phyloP scores from a whole-genome alignment of 2,797 vertebrate species.

The Miopithecus talapoin region DNA sequence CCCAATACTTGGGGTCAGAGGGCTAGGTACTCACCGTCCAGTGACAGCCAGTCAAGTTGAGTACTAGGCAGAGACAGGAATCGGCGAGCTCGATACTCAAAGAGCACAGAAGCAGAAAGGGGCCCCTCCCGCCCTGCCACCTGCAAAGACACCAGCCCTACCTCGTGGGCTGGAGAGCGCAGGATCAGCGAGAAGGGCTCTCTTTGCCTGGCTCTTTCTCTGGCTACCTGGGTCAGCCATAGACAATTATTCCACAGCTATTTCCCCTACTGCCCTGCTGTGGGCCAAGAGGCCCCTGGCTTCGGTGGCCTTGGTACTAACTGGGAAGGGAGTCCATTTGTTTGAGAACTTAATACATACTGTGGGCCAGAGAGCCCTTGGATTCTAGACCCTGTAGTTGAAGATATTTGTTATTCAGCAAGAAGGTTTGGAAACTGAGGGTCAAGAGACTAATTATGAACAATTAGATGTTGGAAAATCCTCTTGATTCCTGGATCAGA shows the following conservation, averaged over 20 bases:
- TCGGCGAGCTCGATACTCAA: slow-evolving; percentile 93
- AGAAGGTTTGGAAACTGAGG: background rate
- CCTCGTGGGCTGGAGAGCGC: slow-evolving; percentile 88
- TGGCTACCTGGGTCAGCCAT: background rate
- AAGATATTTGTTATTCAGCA: background rate
- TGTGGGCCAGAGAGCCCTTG: background rate
- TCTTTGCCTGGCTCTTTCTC: background rate
- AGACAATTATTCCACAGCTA: background rate
- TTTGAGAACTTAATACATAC: background rate
- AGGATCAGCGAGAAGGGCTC: background rate
- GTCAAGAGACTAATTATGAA: background rate
- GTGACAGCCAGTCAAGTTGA: slow-evolving; percentile 93
- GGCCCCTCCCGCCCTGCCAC: slow-evolving; percentile 86
- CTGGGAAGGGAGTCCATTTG: background rate
- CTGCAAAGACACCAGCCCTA: slow-evolving; percentile 91
- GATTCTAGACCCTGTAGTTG: background rate
- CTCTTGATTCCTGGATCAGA: background rate
- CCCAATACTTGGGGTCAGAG: background rate
- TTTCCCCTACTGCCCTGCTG: background rate
- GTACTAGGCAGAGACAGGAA: slow-evolving; percentile 90
- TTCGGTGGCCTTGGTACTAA: background rate
- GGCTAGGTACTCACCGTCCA: slow-evolving; percentile 88
- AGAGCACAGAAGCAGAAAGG: slow-evolving; percentile 89
- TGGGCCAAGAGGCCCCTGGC: background rate
- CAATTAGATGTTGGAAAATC: background rate